These are phyloP conservation scores for Bombus huntii DNA, from an alignment of 1,140 invertebrate genomes.

Conservation along the genomic window DNA sequence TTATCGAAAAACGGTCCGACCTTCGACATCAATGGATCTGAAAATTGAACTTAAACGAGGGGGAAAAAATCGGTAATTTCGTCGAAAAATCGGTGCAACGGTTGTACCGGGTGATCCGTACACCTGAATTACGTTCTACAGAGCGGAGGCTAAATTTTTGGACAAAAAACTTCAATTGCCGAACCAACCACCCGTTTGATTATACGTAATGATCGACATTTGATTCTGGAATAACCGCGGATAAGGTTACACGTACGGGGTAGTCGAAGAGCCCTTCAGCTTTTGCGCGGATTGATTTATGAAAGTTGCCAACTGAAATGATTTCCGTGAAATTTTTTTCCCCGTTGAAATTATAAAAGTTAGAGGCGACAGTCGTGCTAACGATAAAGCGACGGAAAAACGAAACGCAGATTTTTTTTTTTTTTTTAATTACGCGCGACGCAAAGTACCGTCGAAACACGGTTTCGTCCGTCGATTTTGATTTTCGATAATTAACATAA, in stretches of 20 bases:
- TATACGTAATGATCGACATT: conserved; percentile 78
- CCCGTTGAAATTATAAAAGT: conserved; percentile 22
- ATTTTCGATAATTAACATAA: neutral
- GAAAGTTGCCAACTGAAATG: conserved; percentile 32
- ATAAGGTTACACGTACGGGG: conserved; percentile 72
- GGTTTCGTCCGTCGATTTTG: neutral
- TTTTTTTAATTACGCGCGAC: neutral
- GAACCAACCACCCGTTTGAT: conserved; percentile 75
- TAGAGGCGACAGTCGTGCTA: neutral
- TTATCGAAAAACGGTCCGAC: conserved; percentile 51
- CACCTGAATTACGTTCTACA: conserved; percentile 46
- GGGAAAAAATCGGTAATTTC: conserved; percentile 73
- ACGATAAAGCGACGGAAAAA: neutral
- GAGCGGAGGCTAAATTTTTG: conserved; percentile 20
- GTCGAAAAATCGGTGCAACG: conserved; percentile 62
- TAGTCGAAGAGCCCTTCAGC: conserved; percentile 29
- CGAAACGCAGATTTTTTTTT: conserved; percentile 4
- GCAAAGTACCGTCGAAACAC: conserved; percentile 1
- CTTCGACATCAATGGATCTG: conserved; percentile 74
- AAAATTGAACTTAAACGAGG: conserved; percentile 76
- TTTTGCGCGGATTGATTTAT: neutral
- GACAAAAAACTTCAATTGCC: conserved; percentile 38
- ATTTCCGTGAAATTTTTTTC: conserved; percentile 15
- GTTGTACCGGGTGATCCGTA: conserved; percentile 55
- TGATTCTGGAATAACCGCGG: conserved; percentile 72